Evolutionary conservation across 2,888 invertebrate species (phyloP), one percentile per base, ranked within the genome.

Genomic region (Rambutsinella grinnellia): DNA sequence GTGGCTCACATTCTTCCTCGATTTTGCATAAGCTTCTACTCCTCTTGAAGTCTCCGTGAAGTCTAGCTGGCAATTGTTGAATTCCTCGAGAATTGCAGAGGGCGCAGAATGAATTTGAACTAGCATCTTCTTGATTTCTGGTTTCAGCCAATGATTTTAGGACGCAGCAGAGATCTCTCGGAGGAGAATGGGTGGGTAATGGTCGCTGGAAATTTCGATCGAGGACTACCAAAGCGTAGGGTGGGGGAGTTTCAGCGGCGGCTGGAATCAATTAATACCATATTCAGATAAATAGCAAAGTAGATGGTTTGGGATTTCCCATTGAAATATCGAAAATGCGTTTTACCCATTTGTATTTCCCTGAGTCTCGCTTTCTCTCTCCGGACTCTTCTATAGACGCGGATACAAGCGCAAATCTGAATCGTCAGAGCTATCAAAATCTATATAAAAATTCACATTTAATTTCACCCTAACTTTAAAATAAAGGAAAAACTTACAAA

Each of bases 341-440:
- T 15, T 36, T 19, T 69, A 69, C 68, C 68, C 49, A 58, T 24
- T 44, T 21, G 47, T 5, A 69, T 60, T 44, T 69, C 68, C 17
- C 53, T 24, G 2, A 51, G 24, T 0, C 68, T 27, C 1, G 44
- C 53, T 47, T 69, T 69, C 21, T 69, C 68, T 13, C 53, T 49
- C 23, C 26, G 51, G 3, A 60, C 60, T 36, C 68, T 58, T 0
- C 60, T 49, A n/a, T 28, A n/a, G n/a, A 53, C 26, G 28, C 28
- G 46, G 3, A 69, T n/a, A 24, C 68, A 69, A 1, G 68, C 68
- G 44, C 68, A 69, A 24, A 69, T 44, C 23, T 69, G 60, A 51
- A 69, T 53, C 19, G 68, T 51, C 51, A 69, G 21, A 0, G 68
- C 68, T 57, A 69, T 51, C 13, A 60, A 58, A 24, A 69, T 13